Percentiles rank a stretch among this genome's conserved stretches.
Conservation (phyloP, 2,113 vertebrate genomes). For the Leptobrachium ailaonicum region DNA sequence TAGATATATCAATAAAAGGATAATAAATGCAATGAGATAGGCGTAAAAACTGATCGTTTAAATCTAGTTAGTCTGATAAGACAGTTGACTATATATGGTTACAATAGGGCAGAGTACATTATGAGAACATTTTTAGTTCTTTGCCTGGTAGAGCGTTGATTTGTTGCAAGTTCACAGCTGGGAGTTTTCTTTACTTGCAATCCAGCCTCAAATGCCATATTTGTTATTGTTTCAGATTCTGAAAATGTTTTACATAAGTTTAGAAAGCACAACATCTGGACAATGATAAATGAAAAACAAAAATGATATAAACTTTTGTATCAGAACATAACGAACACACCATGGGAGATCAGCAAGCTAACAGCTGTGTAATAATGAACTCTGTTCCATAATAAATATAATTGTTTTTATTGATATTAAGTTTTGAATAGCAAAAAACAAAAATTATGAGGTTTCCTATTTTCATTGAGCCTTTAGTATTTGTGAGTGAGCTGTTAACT, state of each 20-base stretch:
- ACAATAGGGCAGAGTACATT: conserved; percentile 36
- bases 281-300: conserved; percentile 79
- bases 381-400: too few species aligned
- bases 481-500: too few species aligned
- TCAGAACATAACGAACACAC: conserved; percentile 62
- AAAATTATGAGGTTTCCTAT: too few species aligned
- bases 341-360: conserved; percentile 67
- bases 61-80: background rate
- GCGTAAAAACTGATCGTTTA: too few species aligned
- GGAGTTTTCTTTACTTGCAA: conserved; percentile 59
- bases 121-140: conserved; percentile 47
- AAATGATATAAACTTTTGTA: conserved; percentile 69
- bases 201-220: conserved; percentile 56
- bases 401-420: too few species aligned
- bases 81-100: conserved; percentile 39
- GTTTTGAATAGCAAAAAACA: too few species aligned
- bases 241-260: conserved; percentile 76
- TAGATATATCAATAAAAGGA: too few species aligned
- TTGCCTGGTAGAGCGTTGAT: conserved; percentile 54
- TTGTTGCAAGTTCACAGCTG: conserved; percentile 64
- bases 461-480: too few species aligned
- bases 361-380: conserved; percentile 64
- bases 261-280: conserved; percentile 70
- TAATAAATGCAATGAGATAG: too few species aligned
- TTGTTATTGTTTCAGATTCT: conserved; percentile 81